Percentiles rank a stretch among this genome's conserved stretches.
These are phyloP conservation scores for Hepsetus odoe DNA, from an alignment of 2,113 vertebrate species.

Conservation along the genomic window DNA sequence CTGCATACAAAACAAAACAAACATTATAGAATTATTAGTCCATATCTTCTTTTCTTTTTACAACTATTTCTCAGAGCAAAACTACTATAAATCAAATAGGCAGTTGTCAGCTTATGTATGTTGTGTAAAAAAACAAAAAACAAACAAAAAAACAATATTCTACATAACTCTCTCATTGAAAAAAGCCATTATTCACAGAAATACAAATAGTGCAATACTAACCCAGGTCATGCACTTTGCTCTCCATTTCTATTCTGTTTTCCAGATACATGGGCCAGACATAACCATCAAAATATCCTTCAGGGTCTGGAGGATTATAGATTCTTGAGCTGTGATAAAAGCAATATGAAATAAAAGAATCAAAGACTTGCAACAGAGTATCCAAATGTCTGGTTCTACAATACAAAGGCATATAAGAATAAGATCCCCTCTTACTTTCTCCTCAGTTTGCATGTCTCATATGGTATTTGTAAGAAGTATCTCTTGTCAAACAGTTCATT, in stretches of 20 bases:
- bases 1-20: slow-evolving; percentile 63
- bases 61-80: too few species aligned
- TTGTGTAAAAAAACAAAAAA: too few species aligned
- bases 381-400: too few species aligned
- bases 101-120: neutral
- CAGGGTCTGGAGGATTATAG: slow-evolving; percentile 88
- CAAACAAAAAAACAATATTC: too few species aligned
- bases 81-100: too few species aligned
- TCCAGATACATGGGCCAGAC: slow-evolving; percentile 97
- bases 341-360: too few species aligned
- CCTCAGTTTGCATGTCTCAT: slow-evolving; percentile 87
- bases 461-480: slow-evolving; percentile 89
- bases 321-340: slow-evolving; percentile 77
- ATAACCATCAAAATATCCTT: slow-evolving; percentile 87
- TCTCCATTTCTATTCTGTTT: slow-evolving; percentile 81
- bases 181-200: neutral
- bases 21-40: too few species aligned
- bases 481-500: slow-evolving; percentile 83
- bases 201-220: slow-evolving; percentile 1
- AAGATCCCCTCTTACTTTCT: slow-evolving; percentile 75
- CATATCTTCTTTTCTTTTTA: too few species aligned
- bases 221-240: slow-evolving; percentile 75
- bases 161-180: too few species aligned
- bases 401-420: neutral
- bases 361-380: too few species aligned